These are phyloP conservation scores for Agrochola macilenta DNA, from an alignment of 2,888 invertebrate species.

Conservation along the genomic window DNA sequence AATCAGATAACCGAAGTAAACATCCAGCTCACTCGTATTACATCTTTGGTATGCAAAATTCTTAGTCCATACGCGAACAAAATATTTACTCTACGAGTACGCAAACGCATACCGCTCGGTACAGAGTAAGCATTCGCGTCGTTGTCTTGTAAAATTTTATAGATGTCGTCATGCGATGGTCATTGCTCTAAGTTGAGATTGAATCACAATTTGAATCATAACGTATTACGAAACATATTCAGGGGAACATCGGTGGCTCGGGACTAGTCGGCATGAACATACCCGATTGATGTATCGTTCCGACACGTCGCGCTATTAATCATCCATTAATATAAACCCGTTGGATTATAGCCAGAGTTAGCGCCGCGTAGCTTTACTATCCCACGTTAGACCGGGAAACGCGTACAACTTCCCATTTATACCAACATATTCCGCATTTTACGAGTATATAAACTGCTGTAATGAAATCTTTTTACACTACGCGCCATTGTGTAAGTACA, in stretches of 20 bases:
- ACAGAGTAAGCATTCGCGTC: conserved; percentile 50
- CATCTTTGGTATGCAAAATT: conserved; percentile 65
- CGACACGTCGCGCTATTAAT: conserved; percentile 73
- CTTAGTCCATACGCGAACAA: conserved; percentile 59
- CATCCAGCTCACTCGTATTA: conserved; percentile 62
- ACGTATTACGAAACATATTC: conserved; percentile 68
- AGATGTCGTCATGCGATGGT: conserved; percentile 71
- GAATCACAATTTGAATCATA: conserved; percentile 71
- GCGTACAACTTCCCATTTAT: conserved; percentile 25
- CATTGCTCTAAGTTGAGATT: conserved; percentile 69
- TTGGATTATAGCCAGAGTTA: conserved; percentile 78
- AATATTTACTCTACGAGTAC: conserved; percentile 63
- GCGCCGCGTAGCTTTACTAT: conserved; percentile 72
- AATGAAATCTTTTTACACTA: conserved; percentile 65
- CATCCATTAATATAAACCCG: conserved; percentile 76
- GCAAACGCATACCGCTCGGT: conserved; percentile 41
- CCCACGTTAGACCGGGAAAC: conserved; percentile 70
- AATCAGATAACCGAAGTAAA: conserved; percentile 72
- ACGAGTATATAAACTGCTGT: conserved; percentile 68
- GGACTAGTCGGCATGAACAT: conserved; percentile 63
- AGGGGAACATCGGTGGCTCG: conserved; percentile 59
- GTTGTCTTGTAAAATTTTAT: conserved; percentile 64
- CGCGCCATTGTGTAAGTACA: conserved; percentile 37
- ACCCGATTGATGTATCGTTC: conserved; percentile 70
- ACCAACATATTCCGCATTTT: conserved; percentile 64